A percentile compares a stretch with the other conserved stretches of the same genome.
Conservation (phyloP, 2,888 invertebrate genomes). For the Rhamnusium bicolor region DNA sequence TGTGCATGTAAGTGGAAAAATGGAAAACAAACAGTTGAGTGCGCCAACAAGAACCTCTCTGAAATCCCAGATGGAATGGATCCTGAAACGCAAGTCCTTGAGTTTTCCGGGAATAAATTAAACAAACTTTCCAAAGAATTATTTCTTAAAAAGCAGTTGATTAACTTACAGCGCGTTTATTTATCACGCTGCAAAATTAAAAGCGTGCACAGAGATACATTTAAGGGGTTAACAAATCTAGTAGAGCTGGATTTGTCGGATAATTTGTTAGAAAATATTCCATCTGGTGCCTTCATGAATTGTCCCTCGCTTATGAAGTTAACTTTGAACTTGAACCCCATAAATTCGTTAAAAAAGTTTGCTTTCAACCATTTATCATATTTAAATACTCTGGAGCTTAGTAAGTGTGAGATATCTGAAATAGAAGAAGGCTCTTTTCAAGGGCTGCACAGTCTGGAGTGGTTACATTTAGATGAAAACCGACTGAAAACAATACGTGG, state of each 20-base stretch:
- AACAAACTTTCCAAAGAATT: slow-evolving; percentile 84
- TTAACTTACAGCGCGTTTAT: slow-evolving; percentile 91
- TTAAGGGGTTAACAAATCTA: slow-evolving; percentile 88
- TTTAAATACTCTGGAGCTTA: slow-evolving; percentile 86
- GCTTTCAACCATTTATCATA: slow-evolving; percentile 84
- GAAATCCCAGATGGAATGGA: slow-evolving; percentile 86
- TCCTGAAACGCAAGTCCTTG: slow-evolving; percentile 89
- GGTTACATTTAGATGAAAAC: slow-evolving; percentile 89
- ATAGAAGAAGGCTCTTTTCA: slow-evolving; percentile 88
- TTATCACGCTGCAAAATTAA: slow-evolving; percentile 85
- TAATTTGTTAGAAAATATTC: slow-evolving; percentile 85
- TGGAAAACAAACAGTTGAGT: slow-evolving; percentile 93
- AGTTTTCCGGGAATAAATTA: slow-evolving; percentile 87
- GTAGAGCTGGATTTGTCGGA: slow-evolving; percentile 91
- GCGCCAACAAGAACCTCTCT: slow-evolving; percentile 83
- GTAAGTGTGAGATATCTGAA: slow-evolving; percentile 83
- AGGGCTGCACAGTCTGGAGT: slow-evolving; percentile 86
- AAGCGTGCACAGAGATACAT: slow-evolving; percentile 85
- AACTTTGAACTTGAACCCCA: slow-evolving; percentile 86
- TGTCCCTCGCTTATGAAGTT: slow-evolving; percentile 89
- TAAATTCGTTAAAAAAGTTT: slow-evolving; percentile 80
- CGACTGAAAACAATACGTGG: slow-evolving; percentile 83
- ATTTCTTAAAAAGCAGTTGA: slow-evolving; percentile 84
- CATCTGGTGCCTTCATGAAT: slow-evolving; percentile 85
- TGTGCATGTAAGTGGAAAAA: slow-evolving; percentile 95